phyloP scores from a whole-genome alignment of 1,140 invertebrate genomes.

The Euura lappo region DNA sequence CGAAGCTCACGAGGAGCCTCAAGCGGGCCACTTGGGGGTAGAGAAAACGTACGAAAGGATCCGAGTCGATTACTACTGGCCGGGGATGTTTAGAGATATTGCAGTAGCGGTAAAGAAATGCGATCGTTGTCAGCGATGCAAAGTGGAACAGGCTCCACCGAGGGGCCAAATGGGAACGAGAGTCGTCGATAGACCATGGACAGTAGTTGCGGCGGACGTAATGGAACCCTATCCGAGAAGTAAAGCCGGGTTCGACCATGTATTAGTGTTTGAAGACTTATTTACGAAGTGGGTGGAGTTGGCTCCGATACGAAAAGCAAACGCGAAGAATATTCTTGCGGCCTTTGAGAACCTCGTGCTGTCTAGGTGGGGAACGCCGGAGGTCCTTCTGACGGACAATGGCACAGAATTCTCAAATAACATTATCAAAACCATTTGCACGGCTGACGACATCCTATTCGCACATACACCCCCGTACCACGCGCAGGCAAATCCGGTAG shows the following conservation, averaged over 20 bases:
- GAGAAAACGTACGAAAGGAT: constrained; percentile 20
- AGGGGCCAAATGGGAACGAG: constrained; percentile 10
- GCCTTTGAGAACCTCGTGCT: constrained; percentile 43
- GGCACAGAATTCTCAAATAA: constrained; percentile 27
- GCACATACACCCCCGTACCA: no score
- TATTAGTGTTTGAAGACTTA: constrained; percentile 21
- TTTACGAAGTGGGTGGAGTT: constrained; percentile 26
- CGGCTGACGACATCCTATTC: no score
- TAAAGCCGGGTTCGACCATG: constrained; percentile 18
- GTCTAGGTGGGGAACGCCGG: constrained; percentile 45
- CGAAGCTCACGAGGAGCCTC: constrained; percentile 1
- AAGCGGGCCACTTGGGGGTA: constrained; percentile 18
- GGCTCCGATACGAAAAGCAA: constrained; percentile 8
- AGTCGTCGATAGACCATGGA: constrained; percentile 8
- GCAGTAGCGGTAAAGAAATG: constrained; percentile 12
- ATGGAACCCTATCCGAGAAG: constrained; percentile 11
- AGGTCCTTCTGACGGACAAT: constrained; percentile 46
- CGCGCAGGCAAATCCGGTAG: no score
- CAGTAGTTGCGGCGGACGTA: constrained; percentile 17
- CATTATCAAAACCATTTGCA: no score
- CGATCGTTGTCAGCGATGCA: constrained; percentile 9
- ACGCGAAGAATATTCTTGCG: constrained; percentile 12
- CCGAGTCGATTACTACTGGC: constrained; percentile 15
- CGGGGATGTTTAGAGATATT: background rate
- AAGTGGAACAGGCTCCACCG: constrained; percentile 17